Evolutionary conservation across 2,888 invertebrate genomes (phyloP).

Genomic region (Hirtodrosophila duncani): DNA sequence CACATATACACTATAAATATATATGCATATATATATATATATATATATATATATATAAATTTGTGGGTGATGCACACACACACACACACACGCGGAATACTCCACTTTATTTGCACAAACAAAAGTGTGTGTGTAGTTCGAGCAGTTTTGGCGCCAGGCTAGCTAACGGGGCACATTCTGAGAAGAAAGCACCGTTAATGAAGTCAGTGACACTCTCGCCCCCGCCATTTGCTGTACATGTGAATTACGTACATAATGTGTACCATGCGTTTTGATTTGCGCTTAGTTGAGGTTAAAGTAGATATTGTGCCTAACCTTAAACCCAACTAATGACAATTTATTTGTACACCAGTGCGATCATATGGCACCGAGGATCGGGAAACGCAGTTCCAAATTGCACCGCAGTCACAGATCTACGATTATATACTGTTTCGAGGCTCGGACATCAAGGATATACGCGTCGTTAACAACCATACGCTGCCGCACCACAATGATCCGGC

Average conservation of each 20-base stretch:
- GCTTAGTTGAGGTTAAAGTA: constrained; percentile 52
- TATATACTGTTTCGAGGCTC: constrained; percentile 98
- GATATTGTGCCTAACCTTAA: constrained; percentile 15
- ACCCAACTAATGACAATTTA: constrained; percentile 33
- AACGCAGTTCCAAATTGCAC: constrained; percentile 95
- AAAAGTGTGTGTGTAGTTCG: constrained; percentile 12
- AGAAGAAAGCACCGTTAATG: constrained; percentile 48
- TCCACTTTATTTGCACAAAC: constrained; percentile 32
- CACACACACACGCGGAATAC: no score
- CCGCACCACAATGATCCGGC: constrained; percentile 97
- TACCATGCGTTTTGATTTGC: constrained; percentile 26
- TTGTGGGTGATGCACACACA: constrained; percentile 6
- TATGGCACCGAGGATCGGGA: constrained; percentile 99
- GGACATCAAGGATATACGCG: constrained; percentile 99
- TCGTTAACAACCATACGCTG: constrained; percentile 92
- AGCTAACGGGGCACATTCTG: constrained; percentile 53
- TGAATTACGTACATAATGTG: background rate
- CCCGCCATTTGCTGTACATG: constrained; percentile 16
- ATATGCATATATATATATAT: background rate
- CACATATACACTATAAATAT: constrained; percentile 8
- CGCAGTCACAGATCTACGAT: constrained; percentile 98
- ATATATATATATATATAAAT: constrained; percentile 13
- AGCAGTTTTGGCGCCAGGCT: constrained; percentile 57
- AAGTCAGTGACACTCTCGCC: constrained; percentile 6
- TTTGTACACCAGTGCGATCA: constrained; percentile 89